Evolutionary conservation across 2,113 vertebrate species (phyloP).

Genomic region (Laticauda laticaudata): DNA sequence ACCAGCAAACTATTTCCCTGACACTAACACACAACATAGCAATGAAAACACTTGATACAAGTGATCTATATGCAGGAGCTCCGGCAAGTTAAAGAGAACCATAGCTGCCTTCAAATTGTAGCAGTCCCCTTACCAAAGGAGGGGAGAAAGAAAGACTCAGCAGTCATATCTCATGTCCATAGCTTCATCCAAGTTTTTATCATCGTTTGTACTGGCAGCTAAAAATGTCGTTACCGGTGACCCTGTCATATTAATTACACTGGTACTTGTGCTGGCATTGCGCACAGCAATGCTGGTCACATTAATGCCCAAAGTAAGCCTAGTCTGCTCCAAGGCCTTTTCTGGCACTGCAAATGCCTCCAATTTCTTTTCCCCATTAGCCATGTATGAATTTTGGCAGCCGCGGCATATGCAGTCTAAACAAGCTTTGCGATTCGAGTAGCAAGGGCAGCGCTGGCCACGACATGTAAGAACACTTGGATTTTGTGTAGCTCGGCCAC

Average conservation of each 20-base stretch:
- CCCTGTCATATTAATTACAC: slow-evolving; percentile 88
- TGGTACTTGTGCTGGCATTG: slow-evolving; percentile 85
- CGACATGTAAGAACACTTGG: slow-evolving; percentile 98
- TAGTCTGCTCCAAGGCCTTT: slow-evolving; percentile 97
- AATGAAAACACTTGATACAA: slow-evolving; percentile 91
- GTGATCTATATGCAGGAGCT: slow-evolving; percentile 88
- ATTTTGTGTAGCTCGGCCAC: slow-evolving; percentile 98
- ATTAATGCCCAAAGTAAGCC: slow-evolving; percentile 98
- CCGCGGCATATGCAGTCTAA: slow-evolving; percentile 98
- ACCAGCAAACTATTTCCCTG: slow-evolving; percentile 84
- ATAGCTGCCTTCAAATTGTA: slow-evolving; percentile 93
- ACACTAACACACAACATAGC: slow-evolving; percentile 88
- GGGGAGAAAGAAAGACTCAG: slow-evolving; percentile 72
- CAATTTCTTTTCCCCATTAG: slow-evolving; percentile 97
- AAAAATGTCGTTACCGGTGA: slow-evolving; percentile 92
- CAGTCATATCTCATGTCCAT: slow-evolving; percentile 98
- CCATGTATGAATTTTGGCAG: slow-evolving; percentile 99
- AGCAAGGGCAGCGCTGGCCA: slow-evolving; percentile 96
- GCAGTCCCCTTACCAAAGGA: slow-evolving; percentile 77
- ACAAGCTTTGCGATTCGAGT: slow-evolving; percentile 98
- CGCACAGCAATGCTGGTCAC: slow-evolving; percentile 96
- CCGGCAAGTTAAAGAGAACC: slow-evolving; percentile 88
- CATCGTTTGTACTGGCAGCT: slow-evolving; percentile 88
- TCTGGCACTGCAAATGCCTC: slow-evolving; percentile 98
- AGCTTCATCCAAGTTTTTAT: slow-evolving; percentile 92